Conservation (phyloP, 2,113 vertebrate species). For the Nerophis ophidion region DNA sequence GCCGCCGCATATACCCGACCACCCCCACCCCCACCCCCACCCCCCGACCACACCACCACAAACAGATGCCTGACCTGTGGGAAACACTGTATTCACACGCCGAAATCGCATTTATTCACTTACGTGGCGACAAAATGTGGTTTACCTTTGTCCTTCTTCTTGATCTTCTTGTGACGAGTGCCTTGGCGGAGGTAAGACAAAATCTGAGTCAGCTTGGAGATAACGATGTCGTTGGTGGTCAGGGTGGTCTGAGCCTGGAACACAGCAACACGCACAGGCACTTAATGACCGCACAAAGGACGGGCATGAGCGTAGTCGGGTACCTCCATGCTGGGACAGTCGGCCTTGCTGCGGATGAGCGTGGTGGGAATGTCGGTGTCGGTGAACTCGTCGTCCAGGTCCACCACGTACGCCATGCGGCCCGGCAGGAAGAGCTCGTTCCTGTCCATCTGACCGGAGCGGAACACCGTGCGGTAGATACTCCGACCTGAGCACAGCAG, state of each 20-base stretch:
- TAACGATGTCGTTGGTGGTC: conserved; percentile 98
- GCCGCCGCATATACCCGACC: no score
- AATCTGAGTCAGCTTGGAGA: conserved; percentile 97
- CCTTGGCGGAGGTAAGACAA: conserved; percentile 95
- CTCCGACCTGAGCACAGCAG: conserved; percentile 77
- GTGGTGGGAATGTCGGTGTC: conserved; percentile 97
- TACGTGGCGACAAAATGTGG: no score
- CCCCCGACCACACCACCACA: no score
- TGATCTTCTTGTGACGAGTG: conserved; percentile 95
- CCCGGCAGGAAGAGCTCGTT: conserved; percentile 96
- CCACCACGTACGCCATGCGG: conserved; percentile 96
- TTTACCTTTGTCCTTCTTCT: conserved; percentile 88
- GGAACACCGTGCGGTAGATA: conserved; percentile 90
- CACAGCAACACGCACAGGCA: neutral
- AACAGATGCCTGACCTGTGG: no score
- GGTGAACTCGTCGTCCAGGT: conserved; percentile 93
- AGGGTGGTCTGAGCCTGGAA: conserved; percentile 92
- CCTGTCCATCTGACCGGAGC: conserved; percentile 79
- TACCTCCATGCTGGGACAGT: conserved; percentile 99
- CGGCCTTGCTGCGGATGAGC: conserved; percentile 95
- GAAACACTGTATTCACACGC: no score
- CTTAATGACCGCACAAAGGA: neutral
- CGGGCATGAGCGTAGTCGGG: no score
- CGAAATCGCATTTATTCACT: no score
- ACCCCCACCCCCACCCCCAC: no score